Evolutionary conservation across 2,888 invertebrate species (phyloP), one percentile per base, ranked within the genome.

Genomic region (Noctua comes): DNA sequence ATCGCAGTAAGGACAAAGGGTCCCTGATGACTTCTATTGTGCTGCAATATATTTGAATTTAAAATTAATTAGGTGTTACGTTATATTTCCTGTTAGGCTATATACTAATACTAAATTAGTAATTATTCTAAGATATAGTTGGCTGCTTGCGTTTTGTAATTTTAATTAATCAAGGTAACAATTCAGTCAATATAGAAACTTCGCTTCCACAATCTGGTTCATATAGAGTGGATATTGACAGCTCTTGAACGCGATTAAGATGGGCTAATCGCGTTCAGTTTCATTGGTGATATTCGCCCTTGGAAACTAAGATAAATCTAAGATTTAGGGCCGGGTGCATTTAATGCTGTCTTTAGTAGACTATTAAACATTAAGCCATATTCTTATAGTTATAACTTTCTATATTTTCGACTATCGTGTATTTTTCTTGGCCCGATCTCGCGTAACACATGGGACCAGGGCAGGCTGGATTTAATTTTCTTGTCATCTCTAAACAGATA

Each of bases 21-120:
- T 80, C 74, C 59, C 69, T 86, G 31, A 62, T 70, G 83, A 62
- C 73, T 86, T 75, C 79, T 79, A 78, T 75, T 83, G 72, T 75
- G 82, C 43, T 24, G 69, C 83, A 84, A 86, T 78, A 36, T 54
- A 65, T 48, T 86, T 75, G 54, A 82, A 86, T 86, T 54, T 71
- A 13, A 62, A 69, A 77, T 68, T 36, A n/a, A 65, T 72, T 71
- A 40, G 31, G 31, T 75, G 21, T 62, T 31, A 36, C 46, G 62
- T 46, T 68, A 54, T 51, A 79, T 68, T 65, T 66, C 70, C 82
- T 73, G 59, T 68, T 51, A 48, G 6, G 57, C 68, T 64, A 54
- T 6, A 68, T 59, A 13, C 13, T 31, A 43, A 73, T 36, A n/a
- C 36, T 57, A 40, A 24, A 71, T 75, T 70, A 54, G n/a, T n/a